phyloP scores from a whole-genome alignment of 2,888 invertebrate genomes.

The Dioctria rufipes region DNA sequence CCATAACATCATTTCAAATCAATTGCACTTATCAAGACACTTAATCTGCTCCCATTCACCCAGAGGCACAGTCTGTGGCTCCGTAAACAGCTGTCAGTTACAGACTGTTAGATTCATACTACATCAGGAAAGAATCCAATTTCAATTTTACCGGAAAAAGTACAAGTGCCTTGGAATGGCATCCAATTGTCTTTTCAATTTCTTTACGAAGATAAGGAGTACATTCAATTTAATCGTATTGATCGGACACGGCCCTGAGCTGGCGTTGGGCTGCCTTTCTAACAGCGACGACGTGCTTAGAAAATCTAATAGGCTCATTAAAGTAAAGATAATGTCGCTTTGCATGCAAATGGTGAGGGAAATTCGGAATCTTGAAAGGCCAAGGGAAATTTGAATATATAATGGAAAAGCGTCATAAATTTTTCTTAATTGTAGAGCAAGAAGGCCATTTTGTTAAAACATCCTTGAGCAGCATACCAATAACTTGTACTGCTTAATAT shows the following conservation, averaged over 20 bases:
- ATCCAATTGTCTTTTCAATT: slow-evolving; percentile 59
- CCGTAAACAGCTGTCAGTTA: slow-evolving; percentile 46
- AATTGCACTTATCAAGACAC: slow-evolving; percentile 48
- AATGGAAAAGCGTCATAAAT: slow-evolving; percentile 14
- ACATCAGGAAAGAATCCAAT: slow-evolving; percentile 55
- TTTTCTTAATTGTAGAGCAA: slow-evolving; percentile 24
- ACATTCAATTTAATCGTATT: slow-evolving; percentile 56
- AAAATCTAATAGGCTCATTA: slow-evolving; percentile 36
- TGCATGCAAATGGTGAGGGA: slow-evolving; percentile 28
- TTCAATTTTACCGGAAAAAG: slow-evolving; percentile 54
- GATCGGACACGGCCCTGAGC: slow-evolving; percentile 46
- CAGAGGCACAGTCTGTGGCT: slow-evolving; percentile 11
- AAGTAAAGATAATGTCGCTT: slow-evolving; percentile 31
- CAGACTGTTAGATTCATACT: slow-evolving; percentile 44
- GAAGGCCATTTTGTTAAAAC: neutral
- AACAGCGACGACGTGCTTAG: slow-evolving; percentile 8
- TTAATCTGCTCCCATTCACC: slow-evolving; percentile 34
- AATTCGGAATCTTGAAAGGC: neutral
- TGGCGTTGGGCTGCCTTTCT: neutral
- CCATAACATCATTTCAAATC: slow-evolving; percentile 47
- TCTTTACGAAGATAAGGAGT: slow-evolving; percentile 50
- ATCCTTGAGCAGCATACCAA: neutral
- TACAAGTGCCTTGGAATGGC: slow-evolving; percentile 58
- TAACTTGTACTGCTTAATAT: slow-evolving; percentile 1
- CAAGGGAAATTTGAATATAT: slow-evolving; percentile 20